Evolutionary conservation across 2,113 vertebrate genomes (phyloP).

Genomic region (Capra hircus): DNA sequence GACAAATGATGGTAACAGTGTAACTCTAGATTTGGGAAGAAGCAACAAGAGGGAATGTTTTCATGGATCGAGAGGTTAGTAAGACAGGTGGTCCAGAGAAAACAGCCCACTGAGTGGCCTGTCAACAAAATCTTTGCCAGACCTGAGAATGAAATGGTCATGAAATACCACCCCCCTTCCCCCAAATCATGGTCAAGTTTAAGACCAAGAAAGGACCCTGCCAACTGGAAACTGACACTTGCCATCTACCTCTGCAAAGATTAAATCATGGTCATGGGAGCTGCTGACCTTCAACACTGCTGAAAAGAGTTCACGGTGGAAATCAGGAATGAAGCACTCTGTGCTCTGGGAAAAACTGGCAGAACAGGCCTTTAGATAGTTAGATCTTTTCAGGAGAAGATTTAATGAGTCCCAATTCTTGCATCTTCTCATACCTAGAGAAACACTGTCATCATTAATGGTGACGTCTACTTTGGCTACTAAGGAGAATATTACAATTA

Average conservation of each 20-base stretch:
- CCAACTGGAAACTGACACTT: not conserved
- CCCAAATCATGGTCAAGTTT: not conserved
- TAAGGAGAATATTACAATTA: not conserved
- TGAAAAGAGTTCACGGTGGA: not conserved
- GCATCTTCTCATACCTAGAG: not conserved
- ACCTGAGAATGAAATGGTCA: not conserved
- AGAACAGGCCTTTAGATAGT: not conserved
- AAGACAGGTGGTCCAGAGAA: not conserved
- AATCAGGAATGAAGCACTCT: not conserved
- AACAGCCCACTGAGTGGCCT: not conserved
- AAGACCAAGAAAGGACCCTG: not conserved
- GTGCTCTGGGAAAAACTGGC: not conserved
- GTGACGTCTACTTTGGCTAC: not conserved
- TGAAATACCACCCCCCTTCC: not conserved
- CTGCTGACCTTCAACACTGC: not conserved
- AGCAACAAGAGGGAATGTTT: not conserved
- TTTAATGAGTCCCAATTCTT: not conserved
- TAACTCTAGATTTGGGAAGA: not conserved
- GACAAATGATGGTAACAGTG: not conserved
- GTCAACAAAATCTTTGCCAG: not conserved
- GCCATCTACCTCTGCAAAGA: not conserved
- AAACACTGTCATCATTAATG: not conserved
- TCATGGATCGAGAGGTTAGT: not conserved
- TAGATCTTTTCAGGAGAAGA: not conserved
- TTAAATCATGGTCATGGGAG: not conserved